phyloP scores from a whole-genome alignment of 92 coral and sea anemone species.

The Epizoanthus ramosus region DNA sequence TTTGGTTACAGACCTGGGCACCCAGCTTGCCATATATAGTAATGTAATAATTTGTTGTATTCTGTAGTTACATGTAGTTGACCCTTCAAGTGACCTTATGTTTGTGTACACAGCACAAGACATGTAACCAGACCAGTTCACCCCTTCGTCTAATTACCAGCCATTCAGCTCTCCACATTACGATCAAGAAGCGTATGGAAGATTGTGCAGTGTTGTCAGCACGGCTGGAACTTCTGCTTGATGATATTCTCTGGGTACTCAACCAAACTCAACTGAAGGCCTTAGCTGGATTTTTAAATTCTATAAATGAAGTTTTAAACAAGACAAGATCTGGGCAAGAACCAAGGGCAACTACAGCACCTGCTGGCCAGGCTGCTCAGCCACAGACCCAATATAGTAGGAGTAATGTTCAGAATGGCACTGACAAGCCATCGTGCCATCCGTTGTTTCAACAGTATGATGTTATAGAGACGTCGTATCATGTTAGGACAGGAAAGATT shows the following conservation, averaged over 20 bases:
- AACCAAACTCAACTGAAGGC: slow-evolving; percentile 91
- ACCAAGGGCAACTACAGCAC: slow-evolving; percentile 58
- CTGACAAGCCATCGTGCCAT: slow-evolving; percentile 49
- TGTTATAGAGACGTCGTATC: slow-evolving; percentile 88
- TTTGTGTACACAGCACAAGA: slow-evolving; percentile 57
- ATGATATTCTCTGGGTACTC: slow-evolving; percentile 93
- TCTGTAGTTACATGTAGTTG: too few relatives aligned
- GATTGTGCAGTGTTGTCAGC: slow-evolving; percentile 97
- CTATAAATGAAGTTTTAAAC: slow-evolving; percentile 72
- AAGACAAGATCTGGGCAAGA: slow-evolving; percentile 52
- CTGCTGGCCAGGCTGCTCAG: slow-evolving; percentile 64
- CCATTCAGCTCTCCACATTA: slow-evolving; percentile 84
- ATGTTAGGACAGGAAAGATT: slow-evolving; percentile 85
- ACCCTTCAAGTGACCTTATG: neutral
- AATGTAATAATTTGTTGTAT: too few relatives aligned
- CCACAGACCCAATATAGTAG: slow-evolving; percentile 50
- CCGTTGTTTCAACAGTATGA: slow-evolving; percentile 81
- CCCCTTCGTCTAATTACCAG: slow-evolving; percentile 95
- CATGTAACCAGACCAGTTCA: slow-evolving; percentile 57
- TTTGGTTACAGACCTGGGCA: too few relatives aligned
- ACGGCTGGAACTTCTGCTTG: slow-evolving; percentile 80
- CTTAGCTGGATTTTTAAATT: slow-evolving; percentile 76
- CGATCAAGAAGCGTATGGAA: slow-evolving; percentile 90
- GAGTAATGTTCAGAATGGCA: slow-evolving; percentile 52
- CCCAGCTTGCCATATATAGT: too few relatives aligned